Conservation (phyloP, 1,140 invertebrate genomes). For the Phenacoccus solenopsis region DNA sequence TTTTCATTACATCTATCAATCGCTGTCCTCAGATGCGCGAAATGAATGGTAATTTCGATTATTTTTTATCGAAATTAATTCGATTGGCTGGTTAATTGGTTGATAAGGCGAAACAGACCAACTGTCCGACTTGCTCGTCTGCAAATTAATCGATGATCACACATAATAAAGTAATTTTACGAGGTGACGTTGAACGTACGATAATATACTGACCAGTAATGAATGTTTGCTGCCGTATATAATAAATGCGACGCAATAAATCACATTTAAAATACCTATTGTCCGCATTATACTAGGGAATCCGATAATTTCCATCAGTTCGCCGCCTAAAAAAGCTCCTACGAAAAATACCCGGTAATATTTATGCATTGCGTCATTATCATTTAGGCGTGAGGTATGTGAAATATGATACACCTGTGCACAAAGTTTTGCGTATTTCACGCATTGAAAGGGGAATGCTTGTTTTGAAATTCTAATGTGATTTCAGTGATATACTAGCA, state of each 20-base stretch:
- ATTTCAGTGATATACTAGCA: too few relatives aligned
- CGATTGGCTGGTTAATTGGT: not conserved
- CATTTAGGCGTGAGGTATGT: too few relatives aligned
- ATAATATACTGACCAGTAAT: not conserved
- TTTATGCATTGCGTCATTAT: too few relatives aligned
- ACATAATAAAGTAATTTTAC: too few relatives aligned
- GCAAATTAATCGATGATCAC: too few relatives aligned
- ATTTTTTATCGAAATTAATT: not conserved
- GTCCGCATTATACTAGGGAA: constrained; percentile 58
- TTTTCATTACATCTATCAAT: too few relatives aligned
- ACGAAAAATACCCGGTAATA: constrained; percentile 23
- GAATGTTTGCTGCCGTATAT: not conserved
- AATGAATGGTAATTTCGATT: not conserved
- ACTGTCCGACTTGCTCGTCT: too few relatives aligned
- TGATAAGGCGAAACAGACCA: not conserved
- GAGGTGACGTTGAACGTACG: too few relatives aligned
- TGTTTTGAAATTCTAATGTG: too few relatives aligned
- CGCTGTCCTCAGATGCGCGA: not conserved
- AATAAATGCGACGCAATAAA: constrained; percentile 35
- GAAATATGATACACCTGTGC: too few relatives aligned
- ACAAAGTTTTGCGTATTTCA: too few relatives aligned
- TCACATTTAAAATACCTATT: constrained; percentile 51
- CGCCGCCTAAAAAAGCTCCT: constrained; percentile 58
- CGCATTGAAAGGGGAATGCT: too few relatives aligned
- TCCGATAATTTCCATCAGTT: constrained; percentile 50